Conservation (phyloP, 2,888 invertebrate genomes). For the Hydroisotoma schaefferi region DNA sequence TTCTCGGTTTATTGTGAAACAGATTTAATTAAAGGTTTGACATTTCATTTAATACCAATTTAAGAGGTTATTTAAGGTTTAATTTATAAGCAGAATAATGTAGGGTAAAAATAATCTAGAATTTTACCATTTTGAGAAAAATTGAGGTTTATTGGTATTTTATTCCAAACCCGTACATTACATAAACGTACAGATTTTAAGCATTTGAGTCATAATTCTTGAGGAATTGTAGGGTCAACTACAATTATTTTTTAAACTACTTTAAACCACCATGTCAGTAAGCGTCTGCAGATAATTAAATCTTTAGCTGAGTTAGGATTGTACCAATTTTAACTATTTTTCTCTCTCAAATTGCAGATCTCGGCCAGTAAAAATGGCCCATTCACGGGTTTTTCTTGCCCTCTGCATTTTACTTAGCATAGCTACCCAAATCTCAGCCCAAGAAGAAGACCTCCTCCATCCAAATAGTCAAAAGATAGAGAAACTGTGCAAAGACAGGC, state of each 20-base stretch:
- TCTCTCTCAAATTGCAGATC: background rate
- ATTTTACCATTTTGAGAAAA: too few species aligned
- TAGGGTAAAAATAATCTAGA: too few species aligned
- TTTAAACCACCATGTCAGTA: too few species aligned
- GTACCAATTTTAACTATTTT: background rate
- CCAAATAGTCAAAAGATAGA: constrained; percentile 58
- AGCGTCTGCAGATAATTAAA: too few species aligned
- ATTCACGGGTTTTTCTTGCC: constrained; percentile 10
- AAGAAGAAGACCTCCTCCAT: constrained; percentile 35
- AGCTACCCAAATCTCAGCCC: constrained; percentile 11
- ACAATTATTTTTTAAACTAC: too few species aligned
- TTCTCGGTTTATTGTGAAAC: background rate
- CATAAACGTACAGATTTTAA: background rate
- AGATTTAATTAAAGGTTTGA: too few species aligned
- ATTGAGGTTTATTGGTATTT: too few species aligned
- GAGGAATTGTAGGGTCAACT: background rate
- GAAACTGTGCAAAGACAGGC: constrained; percentile 80
- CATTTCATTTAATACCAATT: too few species aligned
- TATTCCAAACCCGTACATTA: background rate
- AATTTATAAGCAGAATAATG: too few species aligned
- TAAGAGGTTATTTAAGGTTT: too few species aligned
- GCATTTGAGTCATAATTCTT: background rate
- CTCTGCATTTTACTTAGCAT: constrained; percentile 6
- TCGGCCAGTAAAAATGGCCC: constrained; percentile 15
- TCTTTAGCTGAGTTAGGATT: too few species aligned